Evolutionary conservation across 1,140 invertebrate genomes (phyloP), one percentile per base, ranked within the genome.

Genomic region (Drosophila melanica): DNA sequence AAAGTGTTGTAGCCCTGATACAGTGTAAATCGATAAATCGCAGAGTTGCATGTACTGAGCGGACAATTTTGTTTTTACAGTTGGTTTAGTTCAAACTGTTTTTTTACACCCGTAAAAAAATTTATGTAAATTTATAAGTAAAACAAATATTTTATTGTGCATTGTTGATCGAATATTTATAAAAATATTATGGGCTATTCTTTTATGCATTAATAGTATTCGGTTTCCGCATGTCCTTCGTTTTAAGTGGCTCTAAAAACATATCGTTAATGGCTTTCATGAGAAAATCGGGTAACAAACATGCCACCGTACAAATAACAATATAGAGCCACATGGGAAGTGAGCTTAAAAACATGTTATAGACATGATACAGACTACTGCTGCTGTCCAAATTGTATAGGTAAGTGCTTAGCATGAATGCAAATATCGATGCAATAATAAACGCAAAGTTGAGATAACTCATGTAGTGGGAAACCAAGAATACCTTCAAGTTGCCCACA

Each of bases 381-480:
- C 93, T 91, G 55, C 87, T 77, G 14, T 93, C 94, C 85, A 76
- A 92, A 11, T 94, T 94, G 86, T 95, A 96, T 0, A 93, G 18
- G 4, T 93, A 79, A 1, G 94, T 93, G 60, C 94, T 92, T 3
- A 85, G 47, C 3, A 95, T 82, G 75, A 95, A 96, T 8, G 92
- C 78, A 0, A 94, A 14, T 60, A 95, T 91, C 0, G 95, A 95
- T 35, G 94, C 70, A 5, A 94, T 2, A 4, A 95, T 90, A 27
- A 94, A 93, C 0, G 91, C 53, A 8, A 95, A 84, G 72, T 95
- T 94, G 1, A 94, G 79, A 42, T 93, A 63, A 2, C 94, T 95
- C 91, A 95, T 94, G 90, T 95, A 95, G 23, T 93, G 93, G 45
- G 95, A 94, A 62, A 94, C 93, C 30, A 96, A 75, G 47, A 94